These are phyloP conservation scores for Schlechtendalia chinensis DNA, from an alignment of 1,140 invertebrate species.

Conservation along the genomic window DNA sequence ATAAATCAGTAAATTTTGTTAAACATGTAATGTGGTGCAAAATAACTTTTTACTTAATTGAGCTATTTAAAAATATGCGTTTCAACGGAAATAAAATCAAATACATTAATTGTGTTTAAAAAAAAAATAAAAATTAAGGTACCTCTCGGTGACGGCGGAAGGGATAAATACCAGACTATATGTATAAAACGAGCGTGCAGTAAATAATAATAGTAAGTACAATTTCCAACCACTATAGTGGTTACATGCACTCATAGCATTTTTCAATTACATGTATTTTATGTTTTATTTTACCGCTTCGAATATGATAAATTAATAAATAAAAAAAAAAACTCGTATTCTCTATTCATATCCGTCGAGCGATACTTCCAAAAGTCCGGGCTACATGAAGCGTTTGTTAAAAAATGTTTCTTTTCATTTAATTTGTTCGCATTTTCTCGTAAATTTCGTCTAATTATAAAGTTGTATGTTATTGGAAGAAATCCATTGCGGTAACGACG, in stretches of 20 bases:
- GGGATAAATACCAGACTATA: background rate
- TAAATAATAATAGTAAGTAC: background rate
- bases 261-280: background rate
- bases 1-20: conserved; percentile 19
- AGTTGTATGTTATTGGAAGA: conserved; percentile 5
- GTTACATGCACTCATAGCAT: background rate
- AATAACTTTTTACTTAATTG: conserved; percentile 7
- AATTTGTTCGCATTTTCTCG: background rate
- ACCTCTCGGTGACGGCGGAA: background rate
- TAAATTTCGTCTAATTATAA: background rate
- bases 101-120: conserved; percentile 5
- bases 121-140: conserved; percentile 2
- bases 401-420: background rate
- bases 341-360: background rate
- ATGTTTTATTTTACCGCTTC: background rate
- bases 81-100: conserved; percentile 4
- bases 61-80: background rate
- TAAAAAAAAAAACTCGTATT: background rate
- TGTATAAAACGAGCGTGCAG: background rate
- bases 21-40: background rate
- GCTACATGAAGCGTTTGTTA: conserved; percentile 23
- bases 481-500: background rate
- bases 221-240: background rate
- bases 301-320: background rate
- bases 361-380: background rate